Evolutionary conservation across 1,140 invertebrate species (phyloP).

Genomic region (Leguminivora glycinivorella): DNA sequence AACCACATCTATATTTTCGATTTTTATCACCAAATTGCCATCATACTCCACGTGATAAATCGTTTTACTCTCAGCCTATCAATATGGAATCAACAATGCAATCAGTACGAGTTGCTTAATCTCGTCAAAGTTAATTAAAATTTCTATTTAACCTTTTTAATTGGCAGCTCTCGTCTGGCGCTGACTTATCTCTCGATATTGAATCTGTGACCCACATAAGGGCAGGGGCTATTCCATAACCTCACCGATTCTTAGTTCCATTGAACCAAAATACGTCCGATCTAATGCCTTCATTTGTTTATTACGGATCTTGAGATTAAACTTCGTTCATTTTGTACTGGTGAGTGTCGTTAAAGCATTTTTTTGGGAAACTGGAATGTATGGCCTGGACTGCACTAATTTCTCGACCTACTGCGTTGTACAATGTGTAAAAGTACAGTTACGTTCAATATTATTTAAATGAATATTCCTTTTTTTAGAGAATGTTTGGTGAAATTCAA

Average conservation of each 20-base stretch:
- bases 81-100: constrained; percentile 15
- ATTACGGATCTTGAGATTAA: not conserved
- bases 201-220: constrained; percentile 43
- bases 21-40: not conserved
- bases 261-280: not conserved
- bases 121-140: constrained; percentile 28
- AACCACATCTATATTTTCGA: not conserved
- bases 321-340: not conserved
- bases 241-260: not conserved
- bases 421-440: constrained; percentile 46
- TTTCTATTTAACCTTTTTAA: constrained; percentile 29
- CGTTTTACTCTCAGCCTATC: not conserved
- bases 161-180: constrained; percentile 8
- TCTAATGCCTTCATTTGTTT: not conserved
- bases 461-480: no score
- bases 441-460: not conserved
- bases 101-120: constrained; percentile 23
- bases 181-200: constrained; percentile 21
- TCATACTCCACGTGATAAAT: not conserved
- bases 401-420: constrained; percentile 35
- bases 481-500: no score
- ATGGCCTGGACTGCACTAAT: constrained; percentile 31
- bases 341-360: not conserved
- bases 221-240: constrained; percentile 10
- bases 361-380: not conserved